Conservation (phyloP, 2,888 invertebrate species). For the Adelphocoris suturalis region DNA sequence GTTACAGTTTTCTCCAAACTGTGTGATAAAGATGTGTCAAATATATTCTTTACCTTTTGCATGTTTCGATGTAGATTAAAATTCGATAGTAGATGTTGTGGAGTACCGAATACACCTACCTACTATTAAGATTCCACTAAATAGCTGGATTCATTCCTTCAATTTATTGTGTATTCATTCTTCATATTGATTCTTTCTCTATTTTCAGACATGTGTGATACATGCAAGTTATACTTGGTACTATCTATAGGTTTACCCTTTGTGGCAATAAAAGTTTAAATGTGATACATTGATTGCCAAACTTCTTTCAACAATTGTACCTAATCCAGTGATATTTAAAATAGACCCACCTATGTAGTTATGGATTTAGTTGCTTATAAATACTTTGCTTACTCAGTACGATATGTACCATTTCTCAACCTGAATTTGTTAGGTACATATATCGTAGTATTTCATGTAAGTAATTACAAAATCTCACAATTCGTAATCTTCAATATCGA, state of each 20-base stretch:
- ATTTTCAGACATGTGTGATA: conserved; percentile 5
- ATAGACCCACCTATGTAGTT: neutral
- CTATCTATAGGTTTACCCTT: neutral
- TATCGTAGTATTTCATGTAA: too few relatives aligned
- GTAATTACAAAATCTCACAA: too few relatives aligned
- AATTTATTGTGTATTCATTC: neutral
- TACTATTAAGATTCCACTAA: neutral
- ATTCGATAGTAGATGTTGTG: neutral
- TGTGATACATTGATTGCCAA: conserved; percentile 41
- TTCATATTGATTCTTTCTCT: neutral
- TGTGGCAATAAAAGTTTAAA: conserved; percentile 18
- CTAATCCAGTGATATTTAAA: conserved; percentile 18
- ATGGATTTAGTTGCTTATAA: neutral
- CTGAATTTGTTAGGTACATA: neutral
- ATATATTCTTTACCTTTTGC: conserved; percentile 40
- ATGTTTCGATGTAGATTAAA: conserved; percentile 14
- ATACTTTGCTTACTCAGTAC: neutral
- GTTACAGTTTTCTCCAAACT: conserved; percentile 36
- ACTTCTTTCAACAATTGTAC: conserved; percentile 30
- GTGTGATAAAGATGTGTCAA: conserved; percentile 61
- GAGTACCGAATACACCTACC: neutral
- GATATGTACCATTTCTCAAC: neutral
- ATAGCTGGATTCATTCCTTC: neutral
- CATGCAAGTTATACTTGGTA: neutral
- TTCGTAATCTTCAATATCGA: too few relatives aligned